A percentile compares a stretch with the other conserved stretches of the same genome.
These are phyloP conservation scores for Tapera naevia DNA, from an alignment of 2,797 vertebrate species.

Conservation along the genomic window DNA sequence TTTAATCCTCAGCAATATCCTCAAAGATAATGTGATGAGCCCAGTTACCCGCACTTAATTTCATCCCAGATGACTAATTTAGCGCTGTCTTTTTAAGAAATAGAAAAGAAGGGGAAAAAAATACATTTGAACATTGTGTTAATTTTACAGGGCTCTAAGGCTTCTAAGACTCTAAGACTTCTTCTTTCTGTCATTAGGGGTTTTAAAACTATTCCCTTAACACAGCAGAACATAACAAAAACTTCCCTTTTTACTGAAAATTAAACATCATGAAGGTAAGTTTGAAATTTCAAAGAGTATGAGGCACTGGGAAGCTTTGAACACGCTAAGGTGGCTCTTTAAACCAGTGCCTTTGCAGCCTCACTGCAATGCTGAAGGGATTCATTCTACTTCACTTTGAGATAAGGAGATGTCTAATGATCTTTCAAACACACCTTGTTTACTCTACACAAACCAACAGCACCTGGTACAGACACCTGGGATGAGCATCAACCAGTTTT, in stretches of 20 bases:
- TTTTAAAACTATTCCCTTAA: background rate
- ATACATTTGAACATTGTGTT: background rate
- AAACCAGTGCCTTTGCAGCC: background rate
- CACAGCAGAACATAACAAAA: background rate
- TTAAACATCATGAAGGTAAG: background rate
- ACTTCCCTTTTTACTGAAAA: background rate
- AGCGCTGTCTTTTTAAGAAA: background rate
- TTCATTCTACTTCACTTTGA: background rate
- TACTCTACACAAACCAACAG: background rate
- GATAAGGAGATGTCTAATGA: background rate
- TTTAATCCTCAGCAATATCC: background rate
- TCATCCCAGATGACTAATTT: background rate
- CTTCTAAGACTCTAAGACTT: too few relatives aligned
- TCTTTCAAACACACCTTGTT: background rate
- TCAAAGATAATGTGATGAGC: background rate
- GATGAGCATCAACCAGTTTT: background rate
- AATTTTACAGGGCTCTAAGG: background rate
- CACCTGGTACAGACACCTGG: background rate
- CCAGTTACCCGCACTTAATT: background rate
- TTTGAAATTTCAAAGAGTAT: background rate
- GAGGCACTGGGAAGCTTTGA: background rate
- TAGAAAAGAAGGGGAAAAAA: accelerated
- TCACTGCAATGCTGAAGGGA: background rate
- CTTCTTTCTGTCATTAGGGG: background rate
- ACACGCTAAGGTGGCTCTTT: background rate